Evolutionary conservation across 2,888 invertebrate species (phyloP), one percentile per base, ranked within the genome.

Genomic region (Portevinia maculata): DNA sequence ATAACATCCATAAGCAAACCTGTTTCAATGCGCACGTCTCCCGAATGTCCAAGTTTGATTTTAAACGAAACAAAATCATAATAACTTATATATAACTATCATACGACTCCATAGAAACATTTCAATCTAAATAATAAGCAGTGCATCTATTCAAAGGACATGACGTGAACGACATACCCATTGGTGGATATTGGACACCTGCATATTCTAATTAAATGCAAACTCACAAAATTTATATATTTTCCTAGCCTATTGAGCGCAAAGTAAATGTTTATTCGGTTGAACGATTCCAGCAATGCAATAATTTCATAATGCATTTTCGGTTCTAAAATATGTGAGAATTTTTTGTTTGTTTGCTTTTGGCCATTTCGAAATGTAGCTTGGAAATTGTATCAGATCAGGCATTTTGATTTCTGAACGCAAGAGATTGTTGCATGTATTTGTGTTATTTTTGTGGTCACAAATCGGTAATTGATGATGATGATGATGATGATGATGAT

Each of bases 201-300:
- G 74, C 30, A 24, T 44, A 44, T 55, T 57, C 15, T 57, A 57
- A 53, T 67, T 32, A 39, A 62, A 64, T 70, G 55, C 55, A 62
- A 41, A 55, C 34, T 17, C 19, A 53, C 46, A 19, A 48, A 34
- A 76, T 60, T 52, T 19, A 62, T 55, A 24, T 24, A 3, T 3
- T 24, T 62, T 19, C 48, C 50, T 53, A 34, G 30, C 24, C 70
- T 53, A 32, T 46, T 39, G 48, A 60, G 57, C 59, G 44, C 67
- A 74, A 79, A 75, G 79, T 79, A 79, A 74, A 79, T 79, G 75
- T 70, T 81, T 81, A 81, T 81, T 57, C 75, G 79, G 75, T 64
- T 32, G 64, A 81, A 39, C 57, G 53, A 81, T 70, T 81, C 62
- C 69, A 39, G 34, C 79, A 50, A 75, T 75, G 79, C 64, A 44